Base-by-base conservation (phyloP, 2,797 vertebrate species). In the Distichodus sexfasciatus region DNA sequence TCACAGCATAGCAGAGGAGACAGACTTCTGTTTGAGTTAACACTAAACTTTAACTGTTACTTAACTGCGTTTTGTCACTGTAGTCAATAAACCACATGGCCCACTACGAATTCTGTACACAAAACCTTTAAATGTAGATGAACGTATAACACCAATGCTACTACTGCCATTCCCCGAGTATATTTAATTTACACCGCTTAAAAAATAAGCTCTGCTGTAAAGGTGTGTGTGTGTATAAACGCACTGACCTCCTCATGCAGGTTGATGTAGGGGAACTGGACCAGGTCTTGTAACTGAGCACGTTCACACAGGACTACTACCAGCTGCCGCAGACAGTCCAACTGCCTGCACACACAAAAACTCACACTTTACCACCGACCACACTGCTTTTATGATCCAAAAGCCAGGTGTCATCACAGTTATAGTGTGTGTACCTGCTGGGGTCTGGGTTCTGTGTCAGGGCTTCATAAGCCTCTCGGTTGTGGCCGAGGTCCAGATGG, bases 271-370 rank as follows among this genome's bases (percentile, higher is more conserved):
- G 96, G 92, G 79, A 98, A 98, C 77, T 94, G 92, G 43, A 98
- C 94, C 47, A 99, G 88, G 75, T 98, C 95, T 70, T 94, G 91
- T 0, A 98, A 92, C 79, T 99, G 94, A 19, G 94, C 94, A 1
- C 96, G 93, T 71, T 98, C 95, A 9, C 96, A 98, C 26, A 99
- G 89, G 71, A 98, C 93, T 28, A 99, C 94, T 31, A 98, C 96
- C 74, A 99, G 87, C 87, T 97, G 96, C 26, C 96, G 93, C 46
- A 99, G 88, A 82, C 96, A 99, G 71, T 99, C 96, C 83, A 96
- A 79, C 84, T 94, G 95, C 88, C 96, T 99, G 70, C 54, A 1
- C 36, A 74, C 46, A 71, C 14, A 72, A 33, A 53, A 7, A 69
- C 43, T 41, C 28, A 66, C 26, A 57, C 65, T 33, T 40, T 33